These are phyloP conservation scores for Shinisaurus crocodilurus DNA, from an alignment of 2,113 vertebrate genomes.

Conservation along the genomic window DNA sequence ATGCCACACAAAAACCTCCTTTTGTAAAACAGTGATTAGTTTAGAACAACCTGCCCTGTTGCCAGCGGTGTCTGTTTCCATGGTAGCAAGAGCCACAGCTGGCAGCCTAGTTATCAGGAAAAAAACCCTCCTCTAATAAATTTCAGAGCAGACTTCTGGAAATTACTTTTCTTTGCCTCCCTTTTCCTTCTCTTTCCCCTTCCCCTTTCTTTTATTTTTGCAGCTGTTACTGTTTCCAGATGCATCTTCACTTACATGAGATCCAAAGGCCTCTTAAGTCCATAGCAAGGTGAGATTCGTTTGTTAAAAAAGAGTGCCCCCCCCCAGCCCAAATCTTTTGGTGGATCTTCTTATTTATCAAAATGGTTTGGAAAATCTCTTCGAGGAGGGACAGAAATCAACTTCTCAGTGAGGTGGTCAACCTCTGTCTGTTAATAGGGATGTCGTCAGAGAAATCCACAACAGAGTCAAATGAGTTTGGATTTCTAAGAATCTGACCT, in stretches of 20 bases:
- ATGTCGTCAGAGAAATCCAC: no score
- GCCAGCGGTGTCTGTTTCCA: slow-evolving; percentile 66
- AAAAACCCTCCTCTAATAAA: slow-evolving; percentile 44
- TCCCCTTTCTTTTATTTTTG: not conserved
- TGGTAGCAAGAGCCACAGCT: slow-evolving; percentile 50
- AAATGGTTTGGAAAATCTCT: not conserved
- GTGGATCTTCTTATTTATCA: not conserved
- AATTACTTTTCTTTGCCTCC: slow-evolving; percentile 13
- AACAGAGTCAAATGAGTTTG: no score
- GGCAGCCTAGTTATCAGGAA: no score
- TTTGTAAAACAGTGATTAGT: slow-evolving; percentile 44
- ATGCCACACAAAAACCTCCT: slow-evolving; percentile 2
- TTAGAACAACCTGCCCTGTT: slow-evolving; percentile 52
- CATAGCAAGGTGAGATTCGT: not conserved
- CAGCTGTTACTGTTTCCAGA: not conserved
- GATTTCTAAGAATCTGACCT: no score
- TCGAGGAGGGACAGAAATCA: not conserved
- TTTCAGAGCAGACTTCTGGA: slow-evolving; percentile 49
- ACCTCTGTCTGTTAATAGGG: no score
- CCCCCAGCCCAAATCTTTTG: not conserved
- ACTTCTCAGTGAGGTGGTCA: not conserved
- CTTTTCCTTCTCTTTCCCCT: not conserved
- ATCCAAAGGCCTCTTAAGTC: not conserved
- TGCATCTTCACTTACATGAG: slow-evolving; percentile 19
- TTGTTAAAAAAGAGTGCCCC: not conserved